Base-by-base conservation (phyloP, 1,140 invertebrate species). In the Drosophila quadrilineata region DNA sequence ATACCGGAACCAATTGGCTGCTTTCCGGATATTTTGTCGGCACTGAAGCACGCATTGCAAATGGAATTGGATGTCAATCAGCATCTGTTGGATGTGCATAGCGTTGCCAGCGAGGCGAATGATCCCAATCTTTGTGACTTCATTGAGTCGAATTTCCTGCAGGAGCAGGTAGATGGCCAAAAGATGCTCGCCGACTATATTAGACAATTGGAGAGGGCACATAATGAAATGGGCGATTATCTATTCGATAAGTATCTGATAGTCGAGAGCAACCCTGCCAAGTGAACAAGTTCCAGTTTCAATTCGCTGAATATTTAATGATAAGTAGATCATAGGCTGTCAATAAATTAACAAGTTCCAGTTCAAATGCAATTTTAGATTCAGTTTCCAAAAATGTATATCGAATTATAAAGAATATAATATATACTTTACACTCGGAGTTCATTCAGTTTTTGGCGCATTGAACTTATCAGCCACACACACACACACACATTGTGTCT, bases 21-120 rank as follows among this genome's bases (percentile, higher is more conserved):
- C 33, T 96, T 95, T 93, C 90, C 90, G 0, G 92, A 91, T 28
- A 92, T 92, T 0, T 88, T 94, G 70, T 93, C 94, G 6, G 95
- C 95, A 0, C 94, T 97, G 91, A 77, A 89, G 33, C 91, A 92
- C n/a, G 94, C 95, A 10, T 89, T 97, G 2, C 85, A 92, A 17
- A 90, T 97, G 66, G 96, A 97, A 89, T 95, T 95, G 87, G 91
- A 89, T 60, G 95, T 97, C n/a, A 96, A 96, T 87, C 90, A 94
- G 92, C 91, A 91, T 65, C 88, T 97, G 8, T 74, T 96, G 10
- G 89, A 93, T 16, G 85, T 96, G 0, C 95, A 96, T 75, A 89
- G 90, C 3, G 46, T 95, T 40, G 95, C 94, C 5, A 90, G 91
- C 6, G 87, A 90, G 2, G 92, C 95, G 70, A 92, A 92, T 50